Conservation (phyloP, 2,888 invertebrate genomes). For the Dryadula phaetusa region DNA sequence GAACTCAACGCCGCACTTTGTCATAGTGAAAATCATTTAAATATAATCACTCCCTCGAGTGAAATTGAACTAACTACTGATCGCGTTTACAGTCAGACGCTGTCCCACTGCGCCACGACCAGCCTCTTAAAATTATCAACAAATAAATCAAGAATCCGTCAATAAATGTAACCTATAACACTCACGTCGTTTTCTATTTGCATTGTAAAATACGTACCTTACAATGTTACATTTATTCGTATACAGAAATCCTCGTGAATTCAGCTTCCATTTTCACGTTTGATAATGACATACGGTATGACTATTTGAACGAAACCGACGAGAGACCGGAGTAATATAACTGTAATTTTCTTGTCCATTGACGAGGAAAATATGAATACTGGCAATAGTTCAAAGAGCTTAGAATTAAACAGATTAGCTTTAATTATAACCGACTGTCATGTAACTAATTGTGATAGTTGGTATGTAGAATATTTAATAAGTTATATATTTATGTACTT, state of each 20-base stretch:
- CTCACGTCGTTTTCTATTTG: constrained; percentile 10
- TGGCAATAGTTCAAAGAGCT: constrained; percentile 67
- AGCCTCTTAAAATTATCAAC: neutral
- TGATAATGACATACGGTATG: constrained; percentile 31
- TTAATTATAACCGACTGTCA: constrained; percentile 19
- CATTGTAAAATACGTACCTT: constrained; percentile 20
- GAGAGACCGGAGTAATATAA: constrained; percentile 52
- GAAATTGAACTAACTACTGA: no score
- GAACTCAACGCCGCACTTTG: no score
- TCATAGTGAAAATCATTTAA: no score
- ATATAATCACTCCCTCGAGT: no score
- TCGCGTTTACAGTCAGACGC: no score
- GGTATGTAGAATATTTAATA: neutral
- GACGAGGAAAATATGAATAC: constrained; percentile 58
- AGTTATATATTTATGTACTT: neutral
- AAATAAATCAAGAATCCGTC: neutral
- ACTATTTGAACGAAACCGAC: constrained; percentile 36
- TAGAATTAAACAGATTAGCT: constrained; percentile 44
- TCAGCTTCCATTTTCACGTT: constrained; percentile 26
- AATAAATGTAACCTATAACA: constrained; percentile 2
- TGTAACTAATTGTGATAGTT: neutral
- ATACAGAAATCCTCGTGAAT: constrained; percentile 5
- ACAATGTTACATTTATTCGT: neutral
- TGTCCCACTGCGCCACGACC: no score
- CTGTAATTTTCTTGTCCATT: constrained; percentile 53